Conservation (phyloP, 2,888 invertebrate genomes). For the Eupithecia subumbrata region DNA sequence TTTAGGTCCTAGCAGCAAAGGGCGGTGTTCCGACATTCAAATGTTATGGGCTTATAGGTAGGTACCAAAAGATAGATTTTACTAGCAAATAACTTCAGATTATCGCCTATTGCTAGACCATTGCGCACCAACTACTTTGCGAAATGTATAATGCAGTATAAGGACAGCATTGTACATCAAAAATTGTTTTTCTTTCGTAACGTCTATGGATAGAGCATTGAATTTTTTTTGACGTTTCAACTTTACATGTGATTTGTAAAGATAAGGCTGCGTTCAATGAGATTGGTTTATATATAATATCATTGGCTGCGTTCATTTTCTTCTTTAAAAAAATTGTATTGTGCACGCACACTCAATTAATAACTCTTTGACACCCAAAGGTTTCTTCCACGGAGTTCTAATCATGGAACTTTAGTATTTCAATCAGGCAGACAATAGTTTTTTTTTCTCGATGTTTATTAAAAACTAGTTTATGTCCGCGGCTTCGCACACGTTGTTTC, state of each 20-base stretch:
- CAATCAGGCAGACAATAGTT: no score
- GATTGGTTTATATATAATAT: no score
- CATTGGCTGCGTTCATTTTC: no score
- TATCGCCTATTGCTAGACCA: slow-evolving; percentile 11
- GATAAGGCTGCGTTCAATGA: no score
- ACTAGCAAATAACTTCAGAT: not conserved
- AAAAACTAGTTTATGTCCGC: no score
- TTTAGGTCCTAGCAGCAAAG: slow-evolving; percentile 30
- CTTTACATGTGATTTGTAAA: slow-evolving; percentile 4
- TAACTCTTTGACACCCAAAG: no score
- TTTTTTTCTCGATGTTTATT: no score
- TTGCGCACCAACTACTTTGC: slow-evolving; percentile 6
- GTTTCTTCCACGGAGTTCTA: no score
- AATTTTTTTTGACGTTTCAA: not conserved
- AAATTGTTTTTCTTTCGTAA: not conserved
- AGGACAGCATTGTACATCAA: slow-evolving; percentile 22
- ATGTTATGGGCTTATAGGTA: slow-evolving; percentile 43
- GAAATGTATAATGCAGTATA: not conserved
- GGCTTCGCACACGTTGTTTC: no score
- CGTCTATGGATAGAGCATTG: slow-evolving; percentile 6
- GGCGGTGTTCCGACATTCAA: slow-evolving; percentile 31
- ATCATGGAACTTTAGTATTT: no score
- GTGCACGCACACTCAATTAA: no score
- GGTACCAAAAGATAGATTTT: slow-evolving; percentile 18
- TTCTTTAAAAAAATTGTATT: no score